A percentile compares a stretch with the other conserved stretches of the same genome.
Evolutionary conservation across 2,888 invertebrate species (phyloP).

Genomic region (Myopa tessellatipennis): DNA sequence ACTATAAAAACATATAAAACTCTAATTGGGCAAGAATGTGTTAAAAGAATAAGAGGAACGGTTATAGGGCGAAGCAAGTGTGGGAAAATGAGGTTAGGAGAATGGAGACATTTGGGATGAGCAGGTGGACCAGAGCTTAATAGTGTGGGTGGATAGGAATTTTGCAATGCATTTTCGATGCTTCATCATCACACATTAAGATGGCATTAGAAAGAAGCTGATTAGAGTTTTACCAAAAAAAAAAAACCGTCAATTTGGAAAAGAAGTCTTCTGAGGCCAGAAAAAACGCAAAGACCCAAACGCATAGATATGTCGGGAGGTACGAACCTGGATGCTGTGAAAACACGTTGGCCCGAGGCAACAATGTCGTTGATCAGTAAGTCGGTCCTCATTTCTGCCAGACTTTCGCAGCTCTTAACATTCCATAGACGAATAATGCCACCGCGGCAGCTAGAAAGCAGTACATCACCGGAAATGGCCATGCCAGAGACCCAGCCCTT

Average conservation of each 20-base stretch:
- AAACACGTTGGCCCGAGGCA: constrained; percentile 75
- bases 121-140: not conserved
- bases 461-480: constrained; percentile 71
- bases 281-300: not conserved
- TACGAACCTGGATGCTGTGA: constrained; percentile 87
- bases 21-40: not conserved
- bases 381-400: constrained; percentile 78
- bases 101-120: not conserved
- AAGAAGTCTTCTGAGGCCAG: not conserved
- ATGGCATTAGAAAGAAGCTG: not conserved
- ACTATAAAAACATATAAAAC: not conserved
- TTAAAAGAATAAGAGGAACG: not conserved
- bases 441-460: constrained; percentile 82
- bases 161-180: not conserved
- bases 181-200: not conserved
- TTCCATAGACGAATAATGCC: constrained; percentile 83
- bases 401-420: constrained; percentile 73
- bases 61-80: too few species aligned
- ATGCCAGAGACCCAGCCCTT: constrained; percentile 89
- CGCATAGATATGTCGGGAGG: not conserved
- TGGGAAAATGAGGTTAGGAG: not conserved
- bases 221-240: not conserved
- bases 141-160: not conserved
- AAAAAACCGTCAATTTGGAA: not conserved
- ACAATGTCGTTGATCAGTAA: constrained; percentile 77